These are phyloP conservation scores for Trachurus trachurus DNA, from an alignment of 2,797 vertebrate species.

Conservation along the genomic window DNA sequence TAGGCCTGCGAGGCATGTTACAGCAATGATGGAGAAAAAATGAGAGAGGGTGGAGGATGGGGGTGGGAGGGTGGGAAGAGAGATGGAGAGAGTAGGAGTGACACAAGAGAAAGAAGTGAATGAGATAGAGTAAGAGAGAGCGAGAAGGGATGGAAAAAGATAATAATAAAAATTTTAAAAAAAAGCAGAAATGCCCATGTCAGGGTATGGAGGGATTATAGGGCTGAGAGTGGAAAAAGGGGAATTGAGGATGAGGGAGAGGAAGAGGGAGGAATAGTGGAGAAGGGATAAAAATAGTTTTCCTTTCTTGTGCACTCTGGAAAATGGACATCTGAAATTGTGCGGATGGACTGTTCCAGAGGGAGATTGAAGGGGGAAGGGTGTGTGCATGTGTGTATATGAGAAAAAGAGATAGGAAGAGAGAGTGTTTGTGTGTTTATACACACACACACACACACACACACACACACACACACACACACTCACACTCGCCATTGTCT, in stretches of 20 bases:
- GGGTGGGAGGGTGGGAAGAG: neutral
- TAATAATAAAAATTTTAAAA: neutral
- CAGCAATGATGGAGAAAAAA: constrained; percentile 17
- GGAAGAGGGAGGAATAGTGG: constrained; percentile 59
- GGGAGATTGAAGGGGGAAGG: constrained; percentile 53
- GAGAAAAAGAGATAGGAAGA: constrained; percentile 35
- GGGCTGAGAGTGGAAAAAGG: constrained; percentile 44
- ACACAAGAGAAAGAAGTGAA: constrained; percentile 27
- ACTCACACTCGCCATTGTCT: constrained; percentile 23
- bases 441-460: neutral
- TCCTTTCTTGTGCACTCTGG: constrained; percentile 77
- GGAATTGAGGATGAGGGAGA: constrained; percentile 43
- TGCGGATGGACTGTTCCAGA: constrained; percentile 66
- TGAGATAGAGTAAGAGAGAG: constrained; percentile 5
- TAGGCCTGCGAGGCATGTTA: constrained; percentile 27
- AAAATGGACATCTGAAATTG: constrained; percentile 79
- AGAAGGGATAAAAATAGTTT: constrained; percentile 80
- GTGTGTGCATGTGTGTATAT: constrained; percentile 27
- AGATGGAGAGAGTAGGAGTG: neutral
- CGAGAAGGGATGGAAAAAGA: constrained; percentile 31
- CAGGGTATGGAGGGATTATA: constrained; percentile 70
- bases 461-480: neutral
- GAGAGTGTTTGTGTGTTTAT: constrained; percentile 23
- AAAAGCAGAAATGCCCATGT: constrained; percentile 45
- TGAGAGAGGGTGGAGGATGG: neutral